Percentiles rank a stretch among this genome's conserved stretches.
phyloP scores from a whole-genome alignment of 2,113 vertebrate species.

The Calidris pugnax region DNA sequence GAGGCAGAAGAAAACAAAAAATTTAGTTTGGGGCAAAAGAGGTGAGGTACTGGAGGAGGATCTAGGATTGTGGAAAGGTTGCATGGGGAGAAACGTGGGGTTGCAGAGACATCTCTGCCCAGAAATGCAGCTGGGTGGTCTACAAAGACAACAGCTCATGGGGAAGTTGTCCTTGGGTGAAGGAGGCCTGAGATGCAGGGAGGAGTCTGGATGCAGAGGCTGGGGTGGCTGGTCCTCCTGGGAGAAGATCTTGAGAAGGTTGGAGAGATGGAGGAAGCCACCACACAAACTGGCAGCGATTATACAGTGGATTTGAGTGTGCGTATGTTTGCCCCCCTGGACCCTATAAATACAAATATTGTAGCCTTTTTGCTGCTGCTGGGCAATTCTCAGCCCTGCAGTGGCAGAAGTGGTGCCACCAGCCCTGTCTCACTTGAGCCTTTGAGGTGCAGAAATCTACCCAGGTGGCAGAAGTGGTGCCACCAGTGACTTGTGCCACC shows the following conservation, averaged over 20 bases:
- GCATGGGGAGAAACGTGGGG: accelerated
- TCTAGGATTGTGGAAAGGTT: background rate
- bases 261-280: accelerated
- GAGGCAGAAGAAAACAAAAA: background rate
- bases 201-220: background rate
- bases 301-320: accelerated
- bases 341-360: accelerated
- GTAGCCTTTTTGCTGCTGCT: background rate
- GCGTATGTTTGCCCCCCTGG: background rate
- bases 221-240: background rate
- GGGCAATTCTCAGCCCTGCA: background rate
- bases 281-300: accelerated
- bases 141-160: accelerated
- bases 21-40: background rate
- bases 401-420: background rate
- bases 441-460: accelerated
- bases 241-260: background rate
- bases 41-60: background rate
- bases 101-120: background rate
- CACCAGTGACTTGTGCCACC: background rate
- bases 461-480: background rate
- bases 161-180: background rate
- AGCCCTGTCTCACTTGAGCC: background rate
- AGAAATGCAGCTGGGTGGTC: background rate
- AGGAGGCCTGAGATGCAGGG: too few species aligned